phyloP scores from a whole-genome alignment of 2,888 invertebrate genomes.

The Aricia artaxerxes region DNA sequence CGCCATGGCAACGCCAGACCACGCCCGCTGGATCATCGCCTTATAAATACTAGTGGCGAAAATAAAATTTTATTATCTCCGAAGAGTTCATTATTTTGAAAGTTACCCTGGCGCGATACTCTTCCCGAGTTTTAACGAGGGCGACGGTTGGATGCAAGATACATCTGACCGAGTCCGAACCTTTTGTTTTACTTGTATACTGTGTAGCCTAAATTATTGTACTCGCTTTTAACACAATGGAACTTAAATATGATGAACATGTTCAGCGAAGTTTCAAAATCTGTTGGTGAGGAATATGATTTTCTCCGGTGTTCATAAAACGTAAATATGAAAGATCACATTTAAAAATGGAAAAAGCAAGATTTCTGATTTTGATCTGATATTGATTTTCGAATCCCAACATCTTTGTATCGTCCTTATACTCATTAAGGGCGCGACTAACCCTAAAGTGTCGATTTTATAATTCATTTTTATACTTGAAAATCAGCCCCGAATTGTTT shows the following conservation, averaged over 20 bases:
- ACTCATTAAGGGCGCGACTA: too few species aligned
- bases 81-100: conserved; percentile 69
- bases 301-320: background rate
- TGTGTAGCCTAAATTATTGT: background rate
- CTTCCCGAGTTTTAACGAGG: conserved; percentile 60
- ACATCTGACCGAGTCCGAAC: background rate
- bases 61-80: conserved; percentile 75
- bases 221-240: background rate
- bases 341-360: background rate
- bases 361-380: background rate
- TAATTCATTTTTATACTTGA: too few species aligned
- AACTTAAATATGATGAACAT: background rate
- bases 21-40: conserved; percentile 70
- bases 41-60: conserved; percentile 64
- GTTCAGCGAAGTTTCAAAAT: background rate
- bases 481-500: too few species aligned
- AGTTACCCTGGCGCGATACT: conserved; percentile 55
- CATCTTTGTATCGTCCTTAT: too few species aligned
- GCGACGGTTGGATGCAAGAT: conserved; percentile 46
- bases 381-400: background rate
- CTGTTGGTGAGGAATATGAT: background rate
- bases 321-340: background rate
- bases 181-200: background rate
- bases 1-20: conserved; percentile 71
- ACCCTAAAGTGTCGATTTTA: too few species aligned